Base-by-base conservation (phyloP, 2,888 invertebrate species). In the Lydus trimaculatus region DNA sequence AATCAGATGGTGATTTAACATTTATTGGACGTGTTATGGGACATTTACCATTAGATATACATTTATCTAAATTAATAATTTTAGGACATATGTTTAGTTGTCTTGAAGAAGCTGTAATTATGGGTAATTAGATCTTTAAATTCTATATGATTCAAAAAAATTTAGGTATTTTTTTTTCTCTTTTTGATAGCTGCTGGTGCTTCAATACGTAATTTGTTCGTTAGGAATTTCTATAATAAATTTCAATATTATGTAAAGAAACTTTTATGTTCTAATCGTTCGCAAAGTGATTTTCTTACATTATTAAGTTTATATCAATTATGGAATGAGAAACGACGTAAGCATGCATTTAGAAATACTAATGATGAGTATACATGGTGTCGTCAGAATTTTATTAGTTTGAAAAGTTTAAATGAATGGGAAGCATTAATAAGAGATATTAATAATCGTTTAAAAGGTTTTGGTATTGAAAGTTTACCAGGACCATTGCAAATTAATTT, bases 41-140 rank as follows among this genome's bases (percentile, higher is more conserved):
- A 0, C 86, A 86, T 52, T 84, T 98, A 56, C 98, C 98, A 0
- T 81, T 98, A 0, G 94, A 97, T 82, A 91, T 96, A 31, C 90
- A 89, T 66, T 84, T 96, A 5, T 89, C 94, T 11, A 96, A 97
- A 79, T 86, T 98, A 13, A 93, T 98, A 67, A 87, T 96, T 68
- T 86, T 98, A 3, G 98, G 98, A 0, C 91, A 96, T 80, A 90
- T 94, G 63, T 97, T 93, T 80, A 95, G 94, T 65, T 90, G 94
- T 56, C 84, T 98, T 9, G 91, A 94, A 11, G 97, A 98, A 72
- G 87, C 92, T 20, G 89, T 97, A 64, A 91, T 96, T 65, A 97
- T 98, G 85, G 96, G 88, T 88, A 83, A 78, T 77, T 73, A 58
- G n/a, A 33, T 6, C 6, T 11, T 31, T 6, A 31, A 60, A 9